A percentile compares a stretch with the other conserved stretches of the same genome.
These are phyloP conservation scores for Portevinia maculata DNA, from an alignment of 2,888 invertebrate genomes.

Conservation along the genomic window DNA sequence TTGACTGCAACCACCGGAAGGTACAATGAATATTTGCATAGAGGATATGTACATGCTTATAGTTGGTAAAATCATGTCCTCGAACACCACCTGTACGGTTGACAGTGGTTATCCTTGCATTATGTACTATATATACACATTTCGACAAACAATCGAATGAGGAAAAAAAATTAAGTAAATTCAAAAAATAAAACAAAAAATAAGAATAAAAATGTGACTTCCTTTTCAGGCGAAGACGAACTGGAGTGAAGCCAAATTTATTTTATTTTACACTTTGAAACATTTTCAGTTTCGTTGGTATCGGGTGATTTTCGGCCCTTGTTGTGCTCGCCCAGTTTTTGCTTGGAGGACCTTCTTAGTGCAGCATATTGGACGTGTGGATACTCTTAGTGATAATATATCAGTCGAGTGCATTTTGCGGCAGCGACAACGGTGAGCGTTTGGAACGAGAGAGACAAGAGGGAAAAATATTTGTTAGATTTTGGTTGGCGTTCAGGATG, in stretches of 20 bases:
- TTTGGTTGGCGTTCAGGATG: constrained; percentile 66
- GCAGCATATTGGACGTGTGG: constrained; percentile 40
- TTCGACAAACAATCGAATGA: constrained; percentile 59
- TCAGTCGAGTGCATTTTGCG: constrained; percentile 59
- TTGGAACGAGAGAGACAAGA: not conserved
- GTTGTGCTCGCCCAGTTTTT: constrained; percentile 9
- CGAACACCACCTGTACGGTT: constrained; percentile 32
- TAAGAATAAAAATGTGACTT: constrained; percentile 69
- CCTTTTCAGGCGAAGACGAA: constrained; percentile 19
- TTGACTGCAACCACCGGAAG: constrained; percentile 70
- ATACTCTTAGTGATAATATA: constrained; percentile 60
- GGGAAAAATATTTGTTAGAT: constrained; percentile 46
- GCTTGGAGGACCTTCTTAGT: constrained; percentile 51
- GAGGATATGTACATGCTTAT: constrained; percentile 37
- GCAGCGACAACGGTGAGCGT: constrained; percentile 24
- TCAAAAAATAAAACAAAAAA: constrained; percentile 62
- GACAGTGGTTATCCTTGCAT: constrained; percentile 27
- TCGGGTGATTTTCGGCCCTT: not conserved
- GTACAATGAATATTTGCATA: constrained; percentile 64
- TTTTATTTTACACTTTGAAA: constrained; percentile 64
- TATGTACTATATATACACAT: constrained; percentile 17
- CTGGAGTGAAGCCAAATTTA: constrained; percentile 16
- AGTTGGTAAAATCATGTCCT: constrained; percentile 25
- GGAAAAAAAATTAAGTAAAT: constrained; percentile 38
- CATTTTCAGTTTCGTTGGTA: constrained; percentile 23